These are phyloP conservation scores for Henricia sp. DNA, from an alignment of 53 echinoderm and acorn worm species.

Conservation along the genomic window DNA sequence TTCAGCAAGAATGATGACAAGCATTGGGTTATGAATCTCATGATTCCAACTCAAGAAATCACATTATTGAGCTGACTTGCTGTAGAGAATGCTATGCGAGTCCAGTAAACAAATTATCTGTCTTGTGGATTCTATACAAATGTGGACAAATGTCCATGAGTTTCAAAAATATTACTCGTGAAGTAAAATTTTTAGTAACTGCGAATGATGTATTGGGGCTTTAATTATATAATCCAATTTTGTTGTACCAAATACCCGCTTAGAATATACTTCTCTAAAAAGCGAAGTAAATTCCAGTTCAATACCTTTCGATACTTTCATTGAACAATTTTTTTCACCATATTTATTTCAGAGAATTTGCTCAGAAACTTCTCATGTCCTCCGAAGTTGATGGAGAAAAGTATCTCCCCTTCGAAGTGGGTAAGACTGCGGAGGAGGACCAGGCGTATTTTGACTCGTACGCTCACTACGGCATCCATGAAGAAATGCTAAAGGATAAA, in stretches of 20 bases:
- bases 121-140: no score
- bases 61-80: constrained; percentile 38
- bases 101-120: no score
- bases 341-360: constrained; percentile 66
- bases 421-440: constrained; percentile 77
- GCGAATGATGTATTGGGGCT: no score
- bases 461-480: constrained; percentile 94
- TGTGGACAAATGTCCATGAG: no score
- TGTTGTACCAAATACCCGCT: no score
- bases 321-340: not conserved
- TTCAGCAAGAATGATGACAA: constrained; percentile 56
- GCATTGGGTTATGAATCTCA: constrained; percentile 67
- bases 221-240: no score
- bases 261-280: no score
- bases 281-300: no score
- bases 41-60: constrained; percentile 37
- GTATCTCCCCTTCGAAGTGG: constrained; percentile 10
- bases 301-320: not conserved
- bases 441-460: constrained; percentile 97
- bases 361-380: constrained; percentile 75
- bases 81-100: no score
- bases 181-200: no score
- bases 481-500: constrained; percentile 94
- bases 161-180: no score
- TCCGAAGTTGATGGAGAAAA: not conserved